These are phyloP conservation scores for Eurytoma adleriae DNA, from an alignment of 2,888 invertebrate genomes.

Conservation along the genomic window DNA sequence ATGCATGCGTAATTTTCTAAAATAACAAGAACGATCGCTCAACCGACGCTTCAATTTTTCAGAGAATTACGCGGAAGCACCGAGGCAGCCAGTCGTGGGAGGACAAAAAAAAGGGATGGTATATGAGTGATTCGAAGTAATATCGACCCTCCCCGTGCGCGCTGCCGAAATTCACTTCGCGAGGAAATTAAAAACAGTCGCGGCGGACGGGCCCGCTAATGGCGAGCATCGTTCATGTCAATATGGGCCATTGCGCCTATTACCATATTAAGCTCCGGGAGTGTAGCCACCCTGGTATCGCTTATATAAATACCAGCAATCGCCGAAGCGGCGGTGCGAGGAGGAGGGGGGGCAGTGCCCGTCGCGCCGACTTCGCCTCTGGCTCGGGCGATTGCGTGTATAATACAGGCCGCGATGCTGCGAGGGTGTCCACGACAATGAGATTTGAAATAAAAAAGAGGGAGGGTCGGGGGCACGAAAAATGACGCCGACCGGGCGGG, in stretches of 20 bases:
- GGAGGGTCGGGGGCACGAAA: slow-evolving; percentile 23
- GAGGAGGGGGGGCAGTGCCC: slow-evolving; percentile 33
- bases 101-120: slow-evolving; percentile 39
- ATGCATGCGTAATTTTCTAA: too few relatives aligned
- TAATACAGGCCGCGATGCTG: slow-evolving; percentile 7
- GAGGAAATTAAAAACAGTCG: slow-evolving; percentile 76
- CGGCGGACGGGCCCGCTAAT: slow-evolving; percentile 72
- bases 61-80: slow-evolving; percentile 45
- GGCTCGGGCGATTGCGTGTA: slow-evolving; percentile 6
- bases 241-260: slow-evolving; percentile 76
- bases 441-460: slow-evolving; percentile 48
- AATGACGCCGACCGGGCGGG: slow-evolving; percentile 32
- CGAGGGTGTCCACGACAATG: slow-evolving; percentile 51
- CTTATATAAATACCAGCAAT: slow-evolving; percentile 75
- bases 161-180: slow-evolving; percentile 73
- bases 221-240: slow-evolving; percentile 76
- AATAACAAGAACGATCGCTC: too few relatives aligned
- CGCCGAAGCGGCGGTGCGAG: slow-evolving; percentile 64
- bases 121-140: slow-evolving; percentile 75
- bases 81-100: slow-evolving; percentile 20
- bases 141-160: slow-evolving; percentile 70
- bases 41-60: slow-evolving; percentile 3
- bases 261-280: slow-evolving; percentile 73
- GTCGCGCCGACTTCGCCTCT: slow-evolving; percentile 14
- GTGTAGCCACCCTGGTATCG: slow-evolving; percentile 67